These are phyloP conservation scores for Protomyctophum bolini DNA, from an alignment of 2,113 vertebrate genomes.

Conservation along the genomic window DNA sequence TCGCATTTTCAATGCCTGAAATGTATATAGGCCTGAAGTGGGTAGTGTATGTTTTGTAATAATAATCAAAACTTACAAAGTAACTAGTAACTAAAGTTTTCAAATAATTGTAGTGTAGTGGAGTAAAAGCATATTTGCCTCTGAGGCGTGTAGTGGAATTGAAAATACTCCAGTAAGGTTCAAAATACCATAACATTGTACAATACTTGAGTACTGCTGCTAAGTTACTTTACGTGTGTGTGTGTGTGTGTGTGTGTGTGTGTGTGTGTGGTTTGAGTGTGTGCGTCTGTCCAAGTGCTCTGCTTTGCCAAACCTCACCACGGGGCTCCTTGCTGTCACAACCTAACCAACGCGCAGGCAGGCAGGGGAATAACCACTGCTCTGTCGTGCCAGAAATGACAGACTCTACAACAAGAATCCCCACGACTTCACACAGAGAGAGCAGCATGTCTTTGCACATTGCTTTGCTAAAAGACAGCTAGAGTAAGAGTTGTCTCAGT, in stretches of 20 bases:
- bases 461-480: slow-evolving; percentile 37
- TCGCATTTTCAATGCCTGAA: not conserved
- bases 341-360: slow-evolving; percentile 54
- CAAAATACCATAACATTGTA: too few relatives aligned
- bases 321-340: slow-evolving; percentile 62
- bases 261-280: not conserved
- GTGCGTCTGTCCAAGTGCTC: not conserved
- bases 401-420: slow-evolving; percentile 61
- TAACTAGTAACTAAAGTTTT: too few relatives aligned
- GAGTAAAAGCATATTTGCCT: too few relatives aligned
- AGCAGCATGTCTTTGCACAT: slow-evolving; percentile 55
- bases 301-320: slow-evolving; percentile 44
- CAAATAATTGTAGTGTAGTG: too few relatives aligned
- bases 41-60: too few relatives aligned
- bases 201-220: too few relatives aligned
- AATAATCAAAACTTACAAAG: too few relatives aligned
- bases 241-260: not conserved
- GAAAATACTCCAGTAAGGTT: too few relatives aligned
- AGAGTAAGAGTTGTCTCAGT: slow-evolving; percentile 29
- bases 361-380: slow-evolving; percentile 50
- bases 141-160: too few relatives aligned
- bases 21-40: too few relatives aligned
- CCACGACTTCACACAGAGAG: slow-evolving; percentile 45
- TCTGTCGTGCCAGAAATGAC: slow-evolving; percentile 66
- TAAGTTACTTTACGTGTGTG: too few relatives aligned